phyloP scores from a whole-genome alignment of 2,888 invertebrate genomes.

The Autographa pulchrina region DNA sequence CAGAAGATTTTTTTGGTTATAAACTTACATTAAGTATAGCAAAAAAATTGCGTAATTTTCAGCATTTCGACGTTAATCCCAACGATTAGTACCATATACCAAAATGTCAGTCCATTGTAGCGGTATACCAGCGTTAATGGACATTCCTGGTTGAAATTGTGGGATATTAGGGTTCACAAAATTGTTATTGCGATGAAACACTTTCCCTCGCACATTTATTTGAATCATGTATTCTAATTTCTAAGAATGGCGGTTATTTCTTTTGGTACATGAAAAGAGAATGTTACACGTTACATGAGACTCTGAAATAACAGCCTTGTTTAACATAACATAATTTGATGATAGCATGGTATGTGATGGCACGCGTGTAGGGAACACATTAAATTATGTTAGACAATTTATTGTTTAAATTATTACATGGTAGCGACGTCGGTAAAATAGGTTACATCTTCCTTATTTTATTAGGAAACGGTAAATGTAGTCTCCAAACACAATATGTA shows the following conservation, averaged over 20 bases:
- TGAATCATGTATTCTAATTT: background rate
- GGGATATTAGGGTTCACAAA: conserved; percentile 20
- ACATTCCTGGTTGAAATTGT: conserved; percentile 30
- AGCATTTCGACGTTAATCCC: background rate
- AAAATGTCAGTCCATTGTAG: conserved; percentile 15
- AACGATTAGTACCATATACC: conserved; percentile 27
- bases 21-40: background rate
- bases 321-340: conserved; percentile 3
- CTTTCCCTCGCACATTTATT: background rate
- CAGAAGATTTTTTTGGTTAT: too few species aligned
- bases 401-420: background rate
- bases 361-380: background rate
- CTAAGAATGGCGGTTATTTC: background rate
- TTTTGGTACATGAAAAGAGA: background rate
- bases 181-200: conserved; percentile 30
- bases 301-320: background rate
- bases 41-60: conserved; percentile 19
- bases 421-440: background rate
- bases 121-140: conserved; percentile 28
- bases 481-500: too few species aligned
- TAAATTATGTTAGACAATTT: background rate
- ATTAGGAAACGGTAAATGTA: background rate
- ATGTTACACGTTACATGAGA: background rate
- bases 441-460: background rate
- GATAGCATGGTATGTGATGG: conserved; percentile 1